Percentiles rank a stretch among this genome's conserved stretches.
Conservation (phyloP, 2,888 invertebrate species). For the Melolontha melolontha region DNA sequence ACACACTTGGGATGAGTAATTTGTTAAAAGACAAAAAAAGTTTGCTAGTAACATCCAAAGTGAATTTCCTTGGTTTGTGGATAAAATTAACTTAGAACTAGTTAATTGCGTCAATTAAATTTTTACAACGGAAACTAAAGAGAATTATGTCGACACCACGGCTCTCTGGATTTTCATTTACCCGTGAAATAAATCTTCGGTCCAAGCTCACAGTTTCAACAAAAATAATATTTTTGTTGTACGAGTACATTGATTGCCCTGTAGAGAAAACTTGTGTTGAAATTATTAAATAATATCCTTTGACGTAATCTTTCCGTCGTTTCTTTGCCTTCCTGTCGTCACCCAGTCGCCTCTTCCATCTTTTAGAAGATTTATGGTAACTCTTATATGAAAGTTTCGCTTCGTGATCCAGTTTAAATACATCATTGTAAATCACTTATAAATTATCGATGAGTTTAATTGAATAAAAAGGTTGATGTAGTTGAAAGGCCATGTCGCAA, state of each 20-base stretch:
- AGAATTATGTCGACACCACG: slow-evolving; percentile 9
- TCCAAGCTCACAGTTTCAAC: slow-evolving; percentile 24
- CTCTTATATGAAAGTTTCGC: slow-evolving; percentile 20
- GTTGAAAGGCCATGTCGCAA: neutral
- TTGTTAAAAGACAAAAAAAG: too few species aligned
- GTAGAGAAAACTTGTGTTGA: slow-evolving; percentile 35
- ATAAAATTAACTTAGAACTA: slow-evolving; percentile 30
- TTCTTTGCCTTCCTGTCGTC: slow-evolving; percentile 27
- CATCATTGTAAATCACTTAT: slow-evolving; percentile 19
- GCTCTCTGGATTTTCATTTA: slow-evolving; percentile 27
- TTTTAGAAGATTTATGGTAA: slow-evolving; percentile 21
- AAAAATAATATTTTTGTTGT: slow-evolving; percentile 34
- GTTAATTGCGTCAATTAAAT: slow-evolving; percentile 34
- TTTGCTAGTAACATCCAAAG: neutral
- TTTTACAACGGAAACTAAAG: slow-evolving; percentile 16
- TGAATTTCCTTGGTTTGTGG: slow-evolving; percentile 16
- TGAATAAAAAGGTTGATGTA: slow-evolving; percentile 7
- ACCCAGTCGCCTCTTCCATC: neutral
- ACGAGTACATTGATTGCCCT: slow-evolving; percentile 34
- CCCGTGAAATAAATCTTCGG: slow-evolving; percentile 21
- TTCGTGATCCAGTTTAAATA: slow-evolving; percentile 10
- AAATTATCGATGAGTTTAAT: slow-evolving; percentile 18
- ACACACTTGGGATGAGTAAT: too few species aligned
- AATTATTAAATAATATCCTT: slow-evolving; percentile 36
- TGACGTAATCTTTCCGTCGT: slow-evolving; percentile 24